These are phyloP conservation scores for Penaeus vannamei DNA, from an alignment of 1,140 invertebrate genomes.

Conservation along the genomic window DNA sequence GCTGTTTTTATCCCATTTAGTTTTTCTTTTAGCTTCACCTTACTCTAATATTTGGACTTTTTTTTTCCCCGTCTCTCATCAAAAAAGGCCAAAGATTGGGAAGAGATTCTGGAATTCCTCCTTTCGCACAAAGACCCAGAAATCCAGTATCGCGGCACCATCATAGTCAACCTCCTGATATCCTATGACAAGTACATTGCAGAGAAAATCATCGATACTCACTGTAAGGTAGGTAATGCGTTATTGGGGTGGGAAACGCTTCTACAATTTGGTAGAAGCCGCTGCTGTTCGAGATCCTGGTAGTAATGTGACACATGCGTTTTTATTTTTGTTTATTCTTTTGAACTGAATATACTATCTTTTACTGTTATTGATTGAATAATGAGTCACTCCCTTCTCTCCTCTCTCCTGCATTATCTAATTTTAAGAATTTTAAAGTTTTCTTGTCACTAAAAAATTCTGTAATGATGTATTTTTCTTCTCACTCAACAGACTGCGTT, in stretches of 20 bases:
- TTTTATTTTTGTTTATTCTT: too few relatives aligned
- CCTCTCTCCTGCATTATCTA: too few relatives aligned
- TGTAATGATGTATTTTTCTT: neutral
- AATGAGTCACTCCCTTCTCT: too few relatives aligned
- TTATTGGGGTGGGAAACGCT: neutral
- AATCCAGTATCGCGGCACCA: slow-evolving; percentile 63
- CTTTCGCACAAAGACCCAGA: slow-evolving; percentile 61
- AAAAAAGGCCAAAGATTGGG: slow-evolving; percentile 60
- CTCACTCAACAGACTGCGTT: slow-evolving; percentile 52
- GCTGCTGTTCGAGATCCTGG: too few relatives aligned
- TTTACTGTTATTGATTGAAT: too few relatives aligned
- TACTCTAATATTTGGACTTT: neutral
- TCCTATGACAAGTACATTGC: slow-evolving; percentile 57
- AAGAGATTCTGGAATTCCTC: slow-evolving; percentile 64
- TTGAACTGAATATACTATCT: too few relatives aligned
- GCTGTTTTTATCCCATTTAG: neutral
- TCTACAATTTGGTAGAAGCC: too few relatives aligned
- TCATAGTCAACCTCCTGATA: slow-evolving; percentile 60
- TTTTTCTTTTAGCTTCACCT: neutral
- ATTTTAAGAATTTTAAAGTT: too few relatives aligned
- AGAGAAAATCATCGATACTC: slow-evolving; percentile 62
- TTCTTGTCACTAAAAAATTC: too few relatives aligned
- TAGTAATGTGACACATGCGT: too few relatives aligned
- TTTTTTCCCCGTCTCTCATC: neutral
- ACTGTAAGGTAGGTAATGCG: slow-evolving; percentile 58